These are phyloP conservation scores for Drosophila quadrilineata DNA, from an alignment of 1,140 invertebrate species.

Conservation along the genomic window DNA sequence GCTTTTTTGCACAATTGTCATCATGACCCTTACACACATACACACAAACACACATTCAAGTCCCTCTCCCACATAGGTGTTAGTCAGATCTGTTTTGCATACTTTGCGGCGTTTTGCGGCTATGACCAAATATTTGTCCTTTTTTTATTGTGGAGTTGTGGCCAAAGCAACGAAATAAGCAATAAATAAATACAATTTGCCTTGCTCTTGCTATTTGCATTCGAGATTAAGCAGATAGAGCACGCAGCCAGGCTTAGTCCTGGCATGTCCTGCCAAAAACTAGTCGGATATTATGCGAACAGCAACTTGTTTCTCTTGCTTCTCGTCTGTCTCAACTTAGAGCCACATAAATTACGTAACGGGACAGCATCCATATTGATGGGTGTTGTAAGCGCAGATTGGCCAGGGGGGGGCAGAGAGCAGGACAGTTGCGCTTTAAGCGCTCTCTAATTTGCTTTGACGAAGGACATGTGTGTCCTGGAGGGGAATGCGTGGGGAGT, in stretches of 20 bases:
- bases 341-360: slow-evolving; percentile 54
- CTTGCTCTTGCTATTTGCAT: slow-evolving; percentile 67
- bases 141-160: slow-evolving; percentile 52
- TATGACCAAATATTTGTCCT: slow-evolving; percentile 73
- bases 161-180: slow-evolving; percentile 67
- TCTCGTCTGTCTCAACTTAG: slow-evolving; percentile 38
- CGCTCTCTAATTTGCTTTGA: slow-evolving; percentile 70
- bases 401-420: neutral
- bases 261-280: neutral
- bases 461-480: slow-evolving; percentile 62
- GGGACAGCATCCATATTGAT: neutral
- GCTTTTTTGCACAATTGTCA: slow-evolving; percentile 73
- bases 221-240: slow-evolving; percentile 69
- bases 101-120: slow-evolving; percentile 66
- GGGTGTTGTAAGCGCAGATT: neutral
- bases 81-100: slow-evolving; percentile 73
- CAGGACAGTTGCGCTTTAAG: slow-evolving; percentile 28
- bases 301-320: slow-evolving; percentile 28
- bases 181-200: slow-evolving; percentile 79
- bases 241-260: no score
- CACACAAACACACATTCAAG: slow-evolving; percentile 16
- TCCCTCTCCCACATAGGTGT: slow-evolving; percentile 38
- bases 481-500: no score
- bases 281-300: slow-evolving; percentile 50
- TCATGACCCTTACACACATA: slow-evolving; percentile 67